Evolutionary conservation across 1,140 invertebrate species (phyloP).

Genomic region (Drosophila pectinifera): DNA sequence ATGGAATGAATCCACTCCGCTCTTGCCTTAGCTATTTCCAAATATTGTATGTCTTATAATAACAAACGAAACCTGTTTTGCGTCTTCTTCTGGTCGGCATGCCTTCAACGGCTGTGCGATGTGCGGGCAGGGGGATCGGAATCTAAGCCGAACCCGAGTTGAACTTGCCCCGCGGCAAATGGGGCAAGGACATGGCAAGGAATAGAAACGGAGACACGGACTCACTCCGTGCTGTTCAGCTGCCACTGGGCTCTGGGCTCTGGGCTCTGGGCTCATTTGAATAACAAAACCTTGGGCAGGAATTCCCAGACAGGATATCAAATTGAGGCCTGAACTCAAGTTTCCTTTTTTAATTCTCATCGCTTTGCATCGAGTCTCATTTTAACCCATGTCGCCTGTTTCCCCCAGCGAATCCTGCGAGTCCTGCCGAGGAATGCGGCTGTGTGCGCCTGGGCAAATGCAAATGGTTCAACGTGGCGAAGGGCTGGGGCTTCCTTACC

Average conservation of each 20-base stretch:
- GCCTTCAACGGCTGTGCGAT: constrained; percentile 6
- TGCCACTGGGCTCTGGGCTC: constrained; percentile 27
- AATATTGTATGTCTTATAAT: constrained; percentile 44
- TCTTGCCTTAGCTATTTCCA: constrained; percentile 26
- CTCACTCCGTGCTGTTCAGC: constrained; percentile 44
- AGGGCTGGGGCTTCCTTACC: constrained; percentile 96
- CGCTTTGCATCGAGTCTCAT: too few relatives aligned
- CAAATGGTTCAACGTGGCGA: constrained; percentile 97
- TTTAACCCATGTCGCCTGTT: not conserved
- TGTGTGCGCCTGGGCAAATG: constrained; percentile 90
- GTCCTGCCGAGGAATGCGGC: constrained; percentile 67
- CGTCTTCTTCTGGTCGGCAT: not conserved
- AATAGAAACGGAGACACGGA: not conserved
- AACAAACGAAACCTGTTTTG: constrained; percentile 72
- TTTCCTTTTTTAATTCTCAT: constrained; percentile 5
- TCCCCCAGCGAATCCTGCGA: constrained; percentile 21
- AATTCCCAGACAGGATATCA: constrained; percentile 64
- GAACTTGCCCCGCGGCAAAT: constrained; percentile 74
- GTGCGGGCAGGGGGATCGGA: not conserved
- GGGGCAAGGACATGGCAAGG: constrained; percentile 67
- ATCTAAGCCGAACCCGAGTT: constrained; percentile 34
- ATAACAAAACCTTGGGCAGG: constrained; percentile 54
- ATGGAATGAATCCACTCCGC: constrained; percentile 52
- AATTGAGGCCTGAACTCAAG: constrained; percentile 37
- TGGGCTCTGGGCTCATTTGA: constrained; percentile 57